These are phyloP conservation scores for Drosophila nigromelanica DNA, from an alignment of 1,140 invertebrate species.

Conservation along the genomic window DNA sequence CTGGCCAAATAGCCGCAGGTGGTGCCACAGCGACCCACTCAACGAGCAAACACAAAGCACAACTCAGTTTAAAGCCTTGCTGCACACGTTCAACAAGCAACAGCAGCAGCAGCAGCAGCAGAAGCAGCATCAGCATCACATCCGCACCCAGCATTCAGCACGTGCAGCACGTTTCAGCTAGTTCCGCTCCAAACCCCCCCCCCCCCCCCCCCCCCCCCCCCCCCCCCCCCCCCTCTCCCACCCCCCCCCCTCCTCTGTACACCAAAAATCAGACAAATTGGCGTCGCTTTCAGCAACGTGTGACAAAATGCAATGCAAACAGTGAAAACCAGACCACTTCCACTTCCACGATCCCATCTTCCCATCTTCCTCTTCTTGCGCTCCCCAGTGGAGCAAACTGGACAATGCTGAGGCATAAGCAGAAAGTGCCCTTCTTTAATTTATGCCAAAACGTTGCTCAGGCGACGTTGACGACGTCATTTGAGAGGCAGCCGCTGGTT, in stretches of 20 bases:
- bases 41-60: constrained; percentile 53
- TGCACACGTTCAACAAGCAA: constrained; percentile 47
- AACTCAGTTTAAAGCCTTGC: constrained; percentile 8
- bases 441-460: constrained; percentile 76
- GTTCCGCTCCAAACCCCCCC: neutral
- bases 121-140: no score
- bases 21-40: constrained; percentile 31
- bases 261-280: constrained; percentile 81
- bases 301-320: constrained; percentile 79
- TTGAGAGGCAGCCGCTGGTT: constrained; percentile 36
- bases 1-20: constrained; percentile 26
- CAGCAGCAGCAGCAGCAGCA: constrained; percentile 26
- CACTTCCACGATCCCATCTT: neutral
- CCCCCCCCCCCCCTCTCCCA: neutral
- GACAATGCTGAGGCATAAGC: constrained; percentile 50
- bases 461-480: constrained; percentile 79
- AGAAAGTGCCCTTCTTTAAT: constrained; percentile 71
- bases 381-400: constrained; percentile 16
- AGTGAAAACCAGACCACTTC: constrained; percentile 1
- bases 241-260: neutral
- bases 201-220: neutral
- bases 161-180: constrained; percentile 23
- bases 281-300: constrained; percentile 78
- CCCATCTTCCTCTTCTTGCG: no score
- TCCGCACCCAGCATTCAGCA: constrained; percentile 28